phyloP scores from a whole-genome alignment of 2,113 vertebrate genomes.

The Falcunculus frontatus region DNA sequence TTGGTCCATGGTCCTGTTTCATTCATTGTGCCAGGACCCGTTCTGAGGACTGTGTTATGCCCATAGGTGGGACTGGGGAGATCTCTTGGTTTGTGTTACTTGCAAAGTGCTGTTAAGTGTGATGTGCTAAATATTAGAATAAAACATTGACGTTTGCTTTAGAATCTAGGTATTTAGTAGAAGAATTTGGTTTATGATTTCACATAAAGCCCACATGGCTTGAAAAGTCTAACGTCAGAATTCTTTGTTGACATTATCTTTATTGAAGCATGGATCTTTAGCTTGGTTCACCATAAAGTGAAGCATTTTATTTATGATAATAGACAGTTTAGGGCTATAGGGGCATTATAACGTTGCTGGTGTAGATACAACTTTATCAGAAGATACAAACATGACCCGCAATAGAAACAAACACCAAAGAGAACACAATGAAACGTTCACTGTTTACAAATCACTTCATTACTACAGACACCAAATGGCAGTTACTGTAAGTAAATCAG shows the following conservation, averaged over 20 bases:
- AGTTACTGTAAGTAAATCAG: conserved; percentile 79
- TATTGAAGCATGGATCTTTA: conserved; percentile 77
- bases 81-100: not conserved
- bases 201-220: not conserved
- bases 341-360: conserved; percentile 74
- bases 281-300: conserved; percentile 66
- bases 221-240: not conserved
- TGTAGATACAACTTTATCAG: conserved; percentile 73
- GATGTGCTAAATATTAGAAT: not conserved
- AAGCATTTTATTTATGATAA: conserved; percentile 63
- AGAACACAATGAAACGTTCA: conserved; percentile 76
- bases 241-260: conserved; percentile 68
- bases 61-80: not conserved
- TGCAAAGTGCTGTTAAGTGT: not conserved
- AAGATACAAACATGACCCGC: conserved; percentile 74
- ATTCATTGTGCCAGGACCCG: not conserved
- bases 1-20: rapidly evolving
- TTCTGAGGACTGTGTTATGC: not conserved
- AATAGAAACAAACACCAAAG: conserved; percentile 74
- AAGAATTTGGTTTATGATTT: not conserved
- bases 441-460: conserved; percentile 79
- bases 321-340: conserved; percentile 65
- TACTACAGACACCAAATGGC: conserved; percentile 80
- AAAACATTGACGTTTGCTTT: not conserved
- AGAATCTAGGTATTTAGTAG: not conserved